These are phyloP conservation scores for Cenopis cana DNA, from an alignment of 2,888 invertebrate genomes.

Conservation along the genomic window DNA sequence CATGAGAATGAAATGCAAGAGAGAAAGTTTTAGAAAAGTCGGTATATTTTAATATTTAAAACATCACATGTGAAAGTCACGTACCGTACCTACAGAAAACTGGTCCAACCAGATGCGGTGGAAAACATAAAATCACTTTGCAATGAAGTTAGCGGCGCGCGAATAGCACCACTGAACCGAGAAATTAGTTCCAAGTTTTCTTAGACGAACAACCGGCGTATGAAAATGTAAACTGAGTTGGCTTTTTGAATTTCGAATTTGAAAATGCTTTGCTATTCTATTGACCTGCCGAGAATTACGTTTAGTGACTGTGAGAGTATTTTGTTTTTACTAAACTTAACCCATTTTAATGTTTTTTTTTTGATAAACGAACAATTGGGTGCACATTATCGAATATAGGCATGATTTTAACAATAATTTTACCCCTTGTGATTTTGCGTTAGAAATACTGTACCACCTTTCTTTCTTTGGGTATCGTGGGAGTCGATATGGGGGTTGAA, in stretches of 20 bases:
- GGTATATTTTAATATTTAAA: neutral
- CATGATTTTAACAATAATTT: too few relatives aligned
- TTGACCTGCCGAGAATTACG: conserved; percentile 9
- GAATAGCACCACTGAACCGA: conserved; percentile 78
- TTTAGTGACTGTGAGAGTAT: conserved; percentile 9
- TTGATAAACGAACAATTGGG: too few relatives aligned
- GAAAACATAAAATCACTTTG: conserved; percentile 79
- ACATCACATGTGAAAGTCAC: conserved; percentile 53
- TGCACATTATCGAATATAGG: too few relatives aligned
- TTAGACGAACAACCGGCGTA: conserved; percentile 66
- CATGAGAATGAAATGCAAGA: neutral
- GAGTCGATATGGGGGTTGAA: too few relatives aligned
- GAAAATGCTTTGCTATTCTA: conserved; percentile 38
- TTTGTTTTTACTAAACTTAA: too few relatives aligned
- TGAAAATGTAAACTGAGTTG: conserved; percentile 66
- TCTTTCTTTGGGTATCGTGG: too few relatives aligned
- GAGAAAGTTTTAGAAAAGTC: neutral
- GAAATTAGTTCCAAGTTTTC: conserved; percentile 81
- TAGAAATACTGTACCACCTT: too few relatives aligned
- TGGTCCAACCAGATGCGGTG: conserved; percentile 53
- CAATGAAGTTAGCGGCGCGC: conserved; percentile 77
- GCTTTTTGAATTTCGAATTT: conserved; percentile 59
- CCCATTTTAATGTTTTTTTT: too few relatives aligned
- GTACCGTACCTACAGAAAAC: conserved; percentile 54
- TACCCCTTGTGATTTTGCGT: too few relatives aligned